Percentiles rank a stretch among this genome's conserved stretches.
phyloP scores from a whole-genome alignment of 2,888 invertebrate species.

The Romanomermis culicivorax region DNA sequence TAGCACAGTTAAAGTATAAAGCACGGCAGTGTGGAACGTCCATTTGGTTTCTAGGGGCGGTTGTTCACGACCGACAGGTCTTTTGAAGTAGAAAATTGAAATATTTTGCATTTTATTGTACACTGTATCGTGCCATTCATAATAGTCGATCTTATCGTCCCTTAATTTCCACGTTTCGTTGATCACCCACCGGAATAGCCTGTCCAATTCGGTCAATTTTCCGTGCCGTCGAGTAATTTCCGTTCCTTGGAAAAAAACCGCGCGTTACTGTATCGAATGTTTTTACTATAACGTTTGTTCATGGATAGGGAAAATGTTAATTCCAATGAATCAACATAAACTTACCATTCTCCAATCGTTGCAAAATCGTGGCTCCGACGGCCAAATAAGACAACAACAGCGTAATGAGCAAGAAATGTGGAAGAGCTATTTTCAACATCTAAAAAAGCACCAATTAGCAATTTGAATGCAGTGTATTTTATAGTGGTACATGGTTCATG shows the following conservation, averaged over 20 bases:
- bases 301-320: too few species aligned
- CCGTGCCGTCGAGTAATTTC: not conserved
- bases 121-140: constrained; percentile 3
- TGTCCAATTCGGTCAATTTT: not conserved
- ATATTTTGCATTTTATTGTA: not conserved
- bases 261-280: too few species aligned
- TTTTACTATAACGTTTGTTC: too few species aligned
- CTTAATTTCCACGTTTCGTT: constrained; percentile 10
- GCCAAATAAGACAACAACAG: constrained; percentile 26
- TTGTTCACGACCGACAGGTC: not conserved
- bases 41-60: constrained; percentile 17
- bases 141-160: not conserved
- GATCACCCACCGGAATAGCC: not conserved
- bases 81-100: not conserved
- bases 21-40: constrained; percentile 27
- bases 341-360: constrained; percentile 24
- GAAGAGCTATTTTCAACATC: constrained; percentile 25
- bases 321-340: too few species aligned
- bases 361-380: constrained; percentile 23
- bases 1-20: constrained; percentile 26
- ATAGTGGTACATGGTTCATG: not conserved
- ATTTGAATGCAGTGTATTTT: not conserved
- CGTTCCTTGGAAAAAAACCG: too few species aligned
- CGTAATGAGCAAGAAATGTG: constrained; percentile 25
- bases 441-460: constrained; percentile 5